phyloP scores from a whole-genome alignment of 2,113 vertebrate genomes.

The Actenoides hombroni region DNA sequence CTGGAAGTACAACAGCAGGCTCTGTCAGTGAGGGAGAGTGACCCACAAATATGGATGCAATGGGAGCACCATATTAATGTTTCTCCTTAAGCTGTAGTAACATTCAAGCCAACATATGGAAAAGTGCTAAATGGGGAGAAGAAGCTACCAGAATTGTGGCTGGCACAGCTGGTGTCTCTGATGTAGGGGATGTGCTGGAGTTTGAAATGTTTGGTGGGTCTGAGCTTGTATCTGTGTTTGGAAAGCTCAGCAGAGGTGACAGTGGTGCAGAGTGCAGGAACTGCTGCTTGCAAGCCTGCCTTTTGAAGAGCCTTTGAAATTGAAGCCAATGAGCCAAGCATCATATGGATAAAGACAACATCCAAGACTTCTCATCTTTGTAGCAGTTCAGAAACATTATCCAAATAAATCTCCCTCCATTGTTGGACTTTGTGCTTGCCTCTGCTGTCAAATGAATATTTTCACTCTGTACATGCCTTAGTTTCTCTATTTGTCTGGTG shows the following conservation, averaged over 20 bases:
- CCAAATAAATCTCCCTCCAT: background rate
- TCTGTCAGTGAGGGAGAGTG: constrained; percentile 3
- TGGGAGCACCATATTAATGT: background rate
- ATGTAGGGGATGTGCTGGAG: background rate
- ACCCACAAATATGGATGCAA: background rate
- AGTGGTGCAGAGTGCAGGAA: background rate
- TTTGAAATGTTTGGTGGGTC: background rate
- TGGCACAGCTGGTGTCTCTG: background rate
- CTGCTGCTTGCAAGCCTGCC: background rate
- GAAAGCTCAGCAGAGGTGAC: background rate
- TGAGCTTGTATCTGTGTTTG: background rate
- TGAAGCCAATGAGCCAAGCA: background rate
- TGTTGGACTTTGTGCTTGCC: background rate
- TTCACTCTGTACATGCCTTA: background rate
- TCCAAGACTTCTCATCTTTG: background rate
- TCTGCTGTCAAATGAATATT: background rate
- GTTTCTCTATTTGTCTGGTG: background rate
- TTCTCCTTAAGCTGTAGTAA: background rate
- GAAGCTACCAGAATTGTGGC: background rate
- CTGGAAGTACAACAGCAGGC: background rate
- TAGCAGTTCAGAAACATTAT: background rate
- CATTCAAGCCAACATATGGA: background rate
- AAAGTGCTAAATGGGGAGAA: background rate
- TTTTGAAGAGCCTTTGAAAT: background rate
- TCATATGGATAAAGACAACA: background rate